Percentiles rank a stretch among this genome's conserved stretches.
These are phyloP conservation scores for Cheilosia vulpina DNA, from an alignment of 2,888 invertebrate genomes.

Conservation along the genomic window DNA sequence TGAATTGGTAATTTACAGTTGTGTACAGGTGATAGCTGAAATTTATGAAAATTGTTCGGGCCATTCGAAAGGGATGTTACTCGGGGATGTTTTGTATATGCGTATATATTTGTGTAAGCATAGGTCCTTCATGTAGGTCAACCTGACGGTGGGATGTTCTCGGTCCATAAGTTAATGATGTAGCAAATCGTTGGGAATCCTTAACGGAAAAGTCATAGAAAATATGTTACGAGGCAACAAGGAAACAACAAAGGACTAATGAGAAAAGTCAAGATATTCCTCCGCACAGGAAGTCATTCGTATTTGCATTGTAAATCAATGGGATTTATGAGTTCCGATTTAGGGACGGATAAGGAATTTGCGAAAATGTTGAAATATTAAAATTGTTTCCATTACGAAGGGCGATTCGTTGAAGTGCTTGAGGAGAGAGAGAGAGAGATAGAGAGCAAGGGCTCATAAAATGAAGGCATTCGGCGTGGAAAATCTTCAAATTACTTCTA, in stretches of 20 bases:
- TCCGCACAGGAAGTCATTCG: slow-evolving; percentile 30
- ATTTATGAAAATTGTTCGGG: slow-evolving; percentile 59
- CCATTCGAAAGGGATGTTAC: slow-evolving; percentile 47
- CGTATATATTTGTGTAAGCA: neutral
- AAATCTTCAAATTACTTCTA: slow-evolving; percentile 4
- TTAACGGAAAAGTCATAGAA: slow-evolving; percentile 10
- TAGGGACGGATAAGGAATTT: slow-evolving; percentile 10
- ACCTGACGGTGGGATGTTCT: neutral
- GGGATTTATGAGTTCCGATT: slow-evolving; percentile 49
- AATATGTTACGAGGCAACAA: slow-evolving; percentile 37
- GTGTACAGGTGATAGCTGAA: slow-evolving; percentile 61
- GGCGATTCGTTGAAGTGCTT: neutral
- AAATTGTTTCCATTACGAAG: slow-evolving; percentile 2
- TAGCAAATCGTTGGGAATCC: slow-evolving; percentile 36
- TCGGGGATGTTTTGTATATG: neutral
- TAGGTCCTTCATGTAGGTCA: neutral
- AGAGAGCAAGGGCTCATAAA: neutral
- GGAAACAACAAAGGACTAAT: slow-evolving; percentile 35
- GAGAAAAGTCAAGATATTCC: slow-evolving; percentile 39
- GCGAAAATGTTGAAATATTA: slow-evolving; percentile 23
- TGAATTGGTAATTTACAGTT: slow-evolving; percentile 64
- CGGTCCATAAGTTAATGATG: slow-evolving; percentile 47
- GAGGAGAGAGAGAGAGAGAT: neutral
- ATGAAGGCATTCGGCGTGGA: neutral
- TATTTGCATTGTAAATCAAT: slow-evolving; percentile 49